These are phyloP conservation scores for Enteromius afrohamiltoni DNA, from an alignment of 2,797 vertebrate genomes.

Conservation along the genomic window DNA sequence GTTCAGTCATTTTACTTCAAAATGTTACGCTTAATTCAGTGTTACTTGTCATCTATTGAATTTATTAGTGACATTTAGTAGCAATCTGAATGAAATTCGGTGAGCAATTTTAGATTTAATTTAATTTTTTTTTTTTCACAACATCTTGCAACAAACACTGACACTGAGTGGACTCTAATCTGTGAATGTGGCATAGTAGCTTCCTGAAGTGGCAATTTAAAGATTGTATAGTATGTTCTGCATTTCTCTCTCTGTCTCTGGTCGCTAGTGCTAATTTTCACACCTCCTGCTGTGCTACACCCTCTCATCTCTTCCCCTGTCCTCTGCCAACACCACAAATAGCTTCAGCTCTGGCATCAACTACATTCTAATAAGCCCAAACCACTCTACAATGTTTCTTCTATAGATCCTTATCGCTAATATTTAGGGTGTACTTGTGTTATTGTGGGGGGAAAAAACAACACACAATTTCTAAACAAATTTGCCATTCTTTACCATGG, in stretches of 20 bases:
- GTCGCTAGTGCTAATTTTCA: slow-evolving; percentile 52
- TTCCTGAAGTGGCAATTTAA: not conserved
- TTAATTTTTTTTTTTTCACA: not conserved
- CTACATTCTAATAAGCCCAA: slow-evolving; percentile 25
- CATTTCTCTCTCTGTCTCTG: not conserved
- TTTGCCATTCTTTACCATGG: not conserved
- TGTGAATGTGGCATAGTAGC: not conserved
- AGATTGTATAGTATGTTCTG: not conserved
- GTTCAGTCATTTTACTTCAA: not conserved
- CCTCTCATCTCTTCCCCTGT: slow-evolving; percentile 52
- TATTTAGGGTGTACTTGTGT: not conserved
- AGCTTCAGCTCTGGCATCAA: slow-evolving; percentile 38
- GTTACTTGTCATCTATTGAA: not conserved
- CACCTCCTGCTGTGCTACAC: slow-evolving; percentile 59
- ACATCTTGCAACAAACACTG: not conserved
- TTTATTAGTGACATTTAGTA: not conserved
- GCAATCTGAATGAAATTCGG: not conserved
- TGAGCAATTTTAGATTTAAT: not conserved
- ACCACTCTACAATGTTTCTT: slow-evolving; percentile 11
- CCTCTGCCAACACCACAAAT: slow-evolving; percentile 55
- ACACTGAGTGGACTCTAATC: not conserved
- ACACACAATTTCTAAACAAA: not conserved
- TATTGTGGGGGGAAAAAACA: not conserved
- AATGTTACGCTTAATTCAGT: not conserved
- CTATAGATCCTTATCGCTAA: not conserved